Evolutionary conservation across 1,140 invertebrate genomes (phyloP).

Genomic region (Drosophila malerkotliana): DNA sequence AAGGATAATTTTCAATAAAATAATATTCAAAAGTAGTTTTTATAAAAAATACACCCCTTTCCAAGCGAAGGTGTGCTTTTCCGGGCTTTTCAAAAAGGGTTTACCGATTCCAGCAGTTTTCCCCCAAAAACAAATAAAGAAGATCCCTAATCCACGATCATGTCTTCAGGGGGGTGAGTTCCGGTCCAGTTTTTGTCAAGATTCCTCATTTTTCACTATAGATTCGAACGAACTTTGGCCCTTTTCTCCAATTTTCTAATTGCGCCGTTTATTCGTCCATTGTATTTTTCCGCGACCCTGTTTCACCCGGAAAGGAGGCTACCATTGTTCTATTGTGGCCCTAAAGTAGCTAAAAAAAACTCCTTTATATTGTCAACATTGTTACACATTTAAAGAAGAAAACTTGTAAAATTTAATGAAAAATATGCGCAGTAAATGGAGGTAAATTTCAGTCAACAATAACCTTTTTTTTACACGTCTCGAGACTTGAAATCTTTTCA

Average conservation of each 20-base stretch:
- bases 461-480: not conserved
- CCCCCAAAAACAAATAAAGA: not conserved
- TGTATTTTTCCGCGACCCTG: conserved; percentile 31
- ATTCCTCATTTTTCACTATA: conserved; percentile 43
- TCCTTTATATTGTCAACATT: conserved; percentile 39
- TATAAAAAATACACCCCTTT: conserved; percentile 1
- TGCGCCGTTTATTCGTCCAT: conserved; percentile 49
- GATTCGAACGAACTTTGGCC: conserved; percentile 52
- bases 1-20: conserved; percentile 50
- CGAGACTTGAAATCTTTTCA: conserved; percentile 1
- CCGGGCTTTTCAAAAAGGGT: conserved; percentile 13
- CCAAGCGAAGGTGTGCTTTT: conserved; percentile 18
- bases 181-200: conserved; percentile 33
- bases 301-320: conserved; percentile 19
- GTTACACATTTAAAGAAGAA: conserved; percentile 27
- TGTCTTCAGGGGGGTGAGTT: conserved; percentile 33
- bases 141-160: conserved; percentile 32
- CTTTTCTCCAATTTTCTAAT: conserved; percentile 44
- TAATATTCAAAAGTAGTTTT: conserved; percentile 27
- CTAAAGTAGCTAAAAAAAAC: conserved; percentile 33
- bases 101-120: conserved; percentile 12
- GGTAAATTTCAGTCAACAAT: conserved; percentile 18
- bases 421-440: conserved; percentile 27
- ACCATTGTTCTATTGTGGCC: conserved; percentile 39
- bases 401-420: conserved; percentile 1